Evolutionary conservation across 2,797 vertebrate species (phyloP), one percentile per base, ranked within the genome.

Genomic region (Oreochromis mossambicus): DNA sequence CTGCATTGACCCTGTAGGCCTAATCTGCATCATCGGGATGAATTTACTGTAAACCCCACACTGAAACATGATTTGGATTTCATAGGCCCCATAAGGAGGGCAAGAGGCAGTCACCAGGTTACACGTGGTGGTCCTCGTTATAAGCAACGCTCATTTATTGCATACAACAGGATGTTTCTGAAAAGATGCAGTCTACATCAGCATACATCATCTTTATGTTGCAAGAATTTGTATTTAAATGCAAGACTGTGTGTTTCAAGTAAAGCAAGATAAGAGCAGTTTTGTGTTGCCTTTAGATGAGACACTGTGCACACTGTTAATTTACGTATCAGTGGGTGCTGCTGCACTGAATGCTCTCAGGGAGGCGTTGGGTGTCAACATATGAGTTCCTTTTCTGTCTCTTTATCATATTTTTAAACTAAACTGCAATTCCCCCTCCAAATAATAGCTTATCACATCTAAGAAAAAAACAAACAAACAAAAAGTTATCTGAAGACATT

Each of bases 181-280:
- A 43, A 43, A 43, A 68, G 2, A 6, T 43, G 38, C 21, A 10
- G 38, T 38, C n/a, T 14, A 14, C 61, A 66, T 14, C 19, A 66
- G 13, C 3, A 66, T 66, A 6, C 36, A 21, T 1, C 0, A 38
- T 21, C 0, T 21, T 13, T n/a, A n/a, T 43, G n/a, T 1, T 43
- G 8, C 21, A 70, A 26, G 14, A 70, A 15, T 70, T 46, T 70
- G 21, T 48, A 48, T 73, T 19, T 29, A 73, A 73, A 29, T 29
- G 43, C 9, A 29, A 48, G 24, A 48, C 9, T 26, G 6, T 73
- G 15, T 10, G 26, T 50, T 73, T 50, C 15, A 50, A 48, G 43
- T 29, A 75, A 75, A 48, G 32, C 0, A 19, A 48, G 15, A 32
- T 8, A 48, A 8, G 68, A 48, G 0, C 5, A 29, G 41, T 19